A percentile compares a stretch with the other conserved stretches of the same genome.
Evolutionary conservation across 2,888 invertebrate genomes (phyloP).

Genomic region (Ormia ochracea): DNA sequence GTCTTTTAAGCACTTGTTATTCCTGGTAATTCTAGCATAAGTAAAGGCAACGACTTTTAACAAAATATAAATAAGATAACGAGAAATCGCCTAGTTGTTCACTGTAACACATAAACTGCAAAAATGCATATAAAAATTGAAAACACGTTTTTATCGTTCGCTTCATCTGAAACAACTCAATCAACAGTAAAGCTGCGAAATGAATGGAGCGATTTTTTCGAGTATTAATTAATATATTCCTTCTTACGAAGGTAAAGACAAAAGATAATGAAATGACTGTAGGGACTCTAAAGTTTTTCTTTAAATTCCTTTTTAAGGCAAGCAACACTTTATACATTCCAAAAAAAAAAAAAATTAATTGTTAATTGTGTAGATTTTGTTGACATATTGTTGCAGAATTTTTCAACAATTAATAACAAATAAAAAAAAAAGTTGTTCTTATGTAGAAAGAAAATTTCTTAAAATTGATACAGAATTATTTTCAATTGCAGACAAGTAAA

Average conservation of each 20-base stretch:
- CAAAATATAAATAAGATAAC: too few relatives aligned
- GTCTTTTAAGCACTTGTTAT: too few relatives aligned
- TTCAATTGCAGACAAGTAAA: slow-evolving; percentile 25
- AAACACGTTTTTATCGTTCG: too few relatives aligned
- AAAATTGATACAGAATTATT: slow-evolving; percentile 8
- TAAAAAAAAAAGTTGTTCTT: background rate
- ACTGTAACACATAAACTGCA: too few relatives aligned
- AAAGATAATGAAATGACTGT: slow-evolving; percentile 63
- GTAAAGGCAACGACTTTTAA: too few relatives aligned
- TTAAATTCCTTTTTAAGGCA: background rate
- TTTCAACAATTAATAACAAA: slow-evolving; percentile 51
- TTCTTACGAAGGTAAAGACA: slow-evolving; percentile 44
- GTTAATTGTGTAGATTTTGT: slow-evolving; percentile 58
- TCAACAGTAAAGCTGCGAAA: background rate
- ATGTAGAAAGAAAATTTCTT: background rate
- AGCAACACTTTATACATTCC: slow-evolving; percentile 19
- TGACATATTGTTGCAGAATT: slow-evolving; percentile 60
- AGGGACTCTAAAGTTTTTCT: slow-evolving; percentile 60
- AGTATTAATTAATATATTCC: slow-evolving; percentile 26
- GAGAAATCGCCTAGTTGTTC: too few relatives aligned
- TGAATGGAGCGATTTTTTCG: background rate
- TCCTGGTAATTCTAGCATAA: too few relatives aligned
- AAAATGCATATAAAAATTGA: too few relatives aligned
- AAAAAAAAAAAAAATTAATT: slow-evolving; percentile 5
- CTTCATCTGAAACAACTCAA: too few relatives aligned